Evolutionary conservation across 2,797 vertebrate species (phyloP), one percentile per base, ranked within the genome.

Genomic region (Lagocephalus sceleratus): DNA sequence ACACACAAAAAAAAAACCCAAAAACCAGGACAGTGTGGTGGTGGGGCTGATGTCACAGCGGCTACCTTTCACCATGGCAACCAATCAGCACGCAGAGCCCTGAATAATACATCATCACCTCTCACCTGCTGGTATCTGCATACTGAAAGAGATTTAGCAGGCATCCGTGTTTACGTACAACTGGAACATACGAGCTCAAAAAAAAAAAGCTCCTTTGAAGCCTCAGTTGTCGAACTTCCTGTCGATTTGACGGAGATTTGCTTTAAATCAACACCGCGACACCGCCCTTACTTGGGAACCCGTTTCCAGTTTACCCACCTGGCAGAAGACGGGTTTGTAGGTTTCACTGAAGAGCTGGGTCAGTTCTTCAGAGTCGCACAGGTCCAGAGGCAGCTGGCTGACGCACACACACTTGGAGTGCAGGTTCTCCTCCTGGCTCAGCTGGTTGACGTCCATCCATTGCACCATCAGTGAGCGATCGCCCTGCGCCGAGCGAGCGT

Each of bases 381-480:
- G 93, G 88, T 96, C 94, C 45, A 87, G 84, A 0, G 94, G 94
- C 47, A 98, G 85, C 56, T 94, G 93, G 75, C 95, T 94, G 55
- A 98, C 88, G 51, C 94, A 97, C 86, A 99, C 92, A 92, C 96
- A 98, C 89, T 90, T 94, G 23, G 96, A 98, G 88, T 98, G 96
- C 81, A 99, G 92, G 78, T 95, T 94, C 73, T 94, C 93, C 63
- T 90, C 84, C 29, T 89, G 84, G 16, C 91, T 93, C 78, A 99
- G 86, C 66, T 97, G 95, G 84, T 97, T 97, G 63, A 96, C 92
- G 38, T 99, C 97, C 87, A 96, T 96, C 97, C 97, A 99, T 76
- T 99, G 97, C 51, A 97, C 96, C 87, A 97, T 95, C 54, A 98
- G 84, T 0, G 88, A 90, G 38, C 89, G 93, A 20, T 93, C 89